Evolutionary conservation across 2,797 vertebrate species (phyloP), one percentile per base, ranked within the genome.

Genomic region (Dendrocincla tyrannina): DNA sequence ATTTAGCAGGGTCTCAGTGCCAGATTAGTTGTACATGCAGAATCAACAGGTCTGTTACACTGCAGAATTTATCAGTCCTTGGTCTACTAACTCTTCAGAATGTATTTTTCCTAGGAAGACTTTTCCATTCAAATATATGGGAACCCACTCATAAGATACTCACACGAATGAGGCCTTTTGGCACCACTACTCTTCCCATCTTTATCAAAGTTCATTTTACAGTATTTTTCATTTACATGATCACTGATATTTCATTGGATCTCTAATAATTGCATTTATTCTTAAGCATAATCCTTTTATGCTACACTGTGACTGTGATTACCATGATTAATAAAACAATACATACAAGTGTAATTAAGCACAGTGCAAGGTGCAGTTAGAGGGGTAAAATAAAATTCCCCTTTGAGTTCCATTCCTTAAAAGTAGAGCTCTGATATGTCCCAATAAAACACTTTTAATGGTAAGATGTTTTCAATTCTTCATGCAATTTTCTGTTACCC

Each of bases 21-120:
- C 39, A 33, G 16, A 9, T 74, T 46, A 52, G 4, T 23, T 2
- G 14, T 30, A 39, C 0, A 0, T 28, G 9, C 7, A 52, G 56
- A 74, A 72, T 55, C 12, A 59, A 16, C 5, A 47, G 30, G 17
- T 55, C 17, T 13, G 1, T 35, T 62, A 14, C 27, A 8, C 19
- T 28, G 8, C 3, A 18, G 41, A 77, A 63, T 60, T 60, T 59
- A 14, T 37, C 27, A 58, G 23, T 55, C 11, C 49, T 49, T 73
- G 5, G 4, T 22, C 41, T 78, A 42, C 8, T 33, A 30, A 10
- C 2, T 60, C 64, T 62, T 59, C 41, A 49, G 23, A 68, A 55
- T 23, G 4, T 68, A 13, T 56, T 80, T 92, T 80, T 78, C 17
- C 16, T 50, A 46, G 23, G 7, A 80, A 56, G 13, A 1, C 2